These are phyloP conservation scores for Toxotes jaculatrix DNA, from an alignment of 2,113 vertebrate genomes.

Conservation along the genomic window DNA sequence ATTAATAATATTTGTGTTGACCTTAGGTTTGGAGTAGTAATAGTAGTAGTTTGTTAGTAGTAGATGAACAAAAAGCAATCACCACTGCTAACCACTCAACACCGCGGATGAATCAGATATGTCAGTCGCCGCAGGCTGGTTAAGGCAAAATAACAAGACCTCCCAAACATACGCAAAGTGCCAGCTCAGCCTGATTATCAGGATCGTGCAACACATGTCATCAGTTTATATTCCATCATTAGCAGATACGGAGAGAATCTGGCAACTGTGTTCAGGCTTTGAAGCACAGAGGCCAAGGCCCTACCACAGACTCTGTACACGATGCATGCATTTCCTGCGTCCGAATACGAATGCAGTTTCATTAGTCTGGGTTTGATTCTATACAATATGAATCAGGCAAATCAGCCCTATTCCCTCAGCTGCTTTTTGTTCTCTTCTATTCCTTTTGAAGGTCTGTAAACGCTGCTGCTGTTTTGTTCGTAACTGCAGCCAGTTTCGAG, in stretches of 20 bases:
- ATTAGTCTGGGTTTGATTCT: conserved; percentile 53
- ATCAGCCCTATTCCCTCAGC: conserved; percentile 40
- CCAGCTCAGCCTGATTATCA: background rate
- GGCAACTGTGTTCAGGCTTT: background rate
- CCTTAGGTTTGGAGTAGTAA: too few relatives aligned
- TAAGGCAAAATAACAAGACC: background rate
- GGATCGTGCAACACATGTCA: background rate
- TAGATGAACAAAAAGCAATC: too few relatives aligned
- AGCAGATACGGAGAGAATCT: conserved; percentile 9
- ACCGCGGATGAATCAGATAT: background rate
- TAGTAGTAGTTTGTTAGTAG: too few relatives aligned
- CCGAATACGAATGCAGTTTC: conserved; percentile 30
- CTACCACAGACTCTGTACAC: background rate
- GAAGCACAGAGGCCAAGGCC: background rate
- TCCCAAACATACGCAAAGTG: background rate
- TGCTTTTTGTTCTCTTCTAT: conserved; percentile 59
- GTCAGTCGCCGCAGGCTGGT: background rate
- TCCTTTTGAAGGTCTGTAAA: conserved; percentile 65
- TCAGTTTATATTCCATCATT: conserved; percentile 6
- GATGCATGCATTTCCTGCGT: background rate
- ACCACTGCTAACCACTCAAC: background rate
- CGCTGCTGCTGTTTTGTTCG: conserved; percentile 50
- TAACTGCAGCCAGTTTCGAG: conserved; percentile 59
- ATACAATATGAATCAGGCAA: conserved; percentile 21
- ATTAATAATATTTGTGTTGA: too few relatives aligned